Percentiles rank a stretch among this genome's conserved stretches.
Evolutionary conservation across 1,140 invertebrate genomes (phyloP).

Genomic region (Saccostrea cuccullata): DNA sequence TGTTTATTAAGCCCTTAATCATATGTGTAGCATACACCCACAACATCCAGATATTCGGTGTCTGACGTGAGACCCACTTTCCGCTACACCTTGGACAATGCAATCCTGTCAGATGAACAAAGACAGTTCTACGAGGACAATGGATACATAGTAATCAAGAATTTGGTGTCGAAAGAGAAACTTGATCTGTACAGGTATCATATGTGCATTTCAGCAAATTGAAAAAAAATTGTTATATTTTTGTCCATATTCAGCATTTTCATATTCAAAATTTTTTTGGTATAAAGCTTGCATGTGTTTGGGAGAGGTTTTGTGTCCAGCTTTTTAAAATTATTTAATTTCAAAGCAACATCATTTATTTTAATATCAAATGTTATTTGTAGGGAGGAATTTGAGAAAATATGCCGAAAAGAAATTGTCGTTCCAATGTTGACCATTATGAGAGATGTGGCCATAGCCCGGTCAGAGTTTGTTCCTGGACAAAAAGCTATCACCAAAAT

Average conservation of each 20-base stretch:
- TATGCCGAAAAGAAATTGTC: constrained; percentile 81
- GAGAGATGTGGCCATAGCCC: constrained; percentile 85
- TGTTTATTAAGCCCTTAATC: not conserved
- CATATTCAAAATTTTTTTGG: not conserved
- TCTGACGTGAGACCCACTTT: constrained; percentile 16
- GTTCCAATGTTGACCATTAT: constrained; percentile 84
- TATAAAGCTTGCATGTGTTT: not conserved
- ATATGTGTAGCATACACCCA: not conserved
- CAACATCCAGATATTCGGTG: not conserved
- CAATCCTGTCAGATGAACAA: constrained; percentile 79
- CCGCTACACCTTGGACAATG: constrained; percentile 67
- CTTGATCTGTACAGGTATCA: constrained; percentile 82
- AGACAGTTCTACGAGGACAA: constrained; percentile 88
- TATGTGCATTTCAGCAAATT: no score
- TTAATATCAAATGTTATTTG: no score
- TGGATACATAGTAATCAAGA: constrained; percentile 86
- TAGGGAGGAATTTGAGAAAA: constrained; percentile 83
- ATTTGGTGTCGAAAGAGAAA: constrained; percentile 82
- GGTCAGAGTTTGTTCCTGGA: constrained; percentile 81
- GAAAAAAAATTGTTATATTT: no score
- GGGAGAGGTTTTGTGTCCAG: no score
- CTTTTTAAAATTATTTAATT: no score
- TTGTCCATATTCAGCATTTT: no score
- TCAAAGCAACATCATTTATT: no score
- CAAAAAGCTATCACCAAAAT: constrained; percentile 87